Percentiles rank a stretch among this genome's conserved stretches.
Conservation (phyloP, 2,888 invertebrate genomes). For the Petrophora chlorosata region DNA sequence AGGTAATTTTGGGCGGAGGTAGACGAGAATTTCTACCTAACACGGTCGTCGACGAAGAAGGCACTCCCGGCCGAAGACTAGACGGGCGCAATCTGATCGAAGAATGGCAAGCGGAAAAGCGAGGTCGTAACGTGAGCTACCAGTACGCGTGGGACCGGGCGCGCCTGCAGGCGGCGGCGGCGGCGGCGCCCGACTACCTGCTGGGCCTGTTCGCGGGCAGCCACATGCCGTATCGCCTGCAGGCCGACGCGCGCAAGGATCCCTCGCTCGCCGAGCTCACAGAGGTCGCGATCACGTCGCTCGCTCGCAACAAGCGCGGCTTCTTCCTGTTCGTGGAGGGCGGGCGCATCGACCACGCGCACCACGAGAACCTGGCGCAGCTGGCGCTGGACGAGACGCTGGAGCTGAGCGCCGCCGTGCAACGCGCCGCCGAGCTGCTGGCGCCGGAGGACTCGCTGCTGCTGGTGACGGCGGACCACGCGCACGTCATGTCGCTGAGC, state of each 20-base stretch:
- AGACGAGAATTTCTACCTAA: constrained; percentile 85
- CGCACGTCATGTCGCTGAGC: constrained; percentile 87
- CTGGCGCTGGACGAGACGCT: constrained; percentile 88
- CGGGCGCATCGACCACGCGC: constrained; percentile 87
- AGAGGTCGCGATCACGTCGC: constrained; percentile 86
- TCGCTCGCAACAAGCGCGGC: constrained; percentile 86
- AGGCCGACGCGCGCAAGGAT: constrained; percentile 66
- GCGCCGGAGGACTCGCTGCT: constrained; percentile 87
- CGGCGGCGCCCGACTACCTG: constrained; percentile 82
- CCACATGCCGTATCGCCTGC: constrained; percentile 87
- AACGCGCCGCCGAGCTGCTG: constrained; percentile 65
- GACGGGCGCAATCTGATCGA: constrained; percentile 87
- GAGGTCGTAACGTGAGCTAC: constrained; percentile 54
- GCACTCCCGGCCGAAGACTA: constrained; percentile 64
- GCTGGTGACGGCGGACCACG: constrained; percentile 90
- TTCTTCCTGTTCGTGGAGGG: constrained; percentile 91
- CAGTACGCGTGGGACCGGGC: constrained; percentile 84
- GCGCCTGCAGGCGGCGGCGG: constrained; percentile 69
- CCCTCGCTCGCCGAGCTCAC: constrained; percentile 76
- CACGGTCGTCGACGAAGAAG: constrained; percentile 77
- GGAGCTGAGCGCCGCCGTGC: constrained; percentile 85
- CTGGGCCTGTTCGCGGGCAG: constrained; percentile 86
- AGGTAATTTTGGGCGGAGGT: constrained; percentile 90
- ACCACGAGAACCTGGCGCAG: constrained; percentile 84
- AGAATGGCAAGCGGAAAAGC: constrained; percentile 84